Percentiles rank a stretch among this genome's conserved stretches.
Evolutionary conservation across 2,888 invertebrate species (phyloP).

Genomic region (Poecilus cupreus): DNA sequence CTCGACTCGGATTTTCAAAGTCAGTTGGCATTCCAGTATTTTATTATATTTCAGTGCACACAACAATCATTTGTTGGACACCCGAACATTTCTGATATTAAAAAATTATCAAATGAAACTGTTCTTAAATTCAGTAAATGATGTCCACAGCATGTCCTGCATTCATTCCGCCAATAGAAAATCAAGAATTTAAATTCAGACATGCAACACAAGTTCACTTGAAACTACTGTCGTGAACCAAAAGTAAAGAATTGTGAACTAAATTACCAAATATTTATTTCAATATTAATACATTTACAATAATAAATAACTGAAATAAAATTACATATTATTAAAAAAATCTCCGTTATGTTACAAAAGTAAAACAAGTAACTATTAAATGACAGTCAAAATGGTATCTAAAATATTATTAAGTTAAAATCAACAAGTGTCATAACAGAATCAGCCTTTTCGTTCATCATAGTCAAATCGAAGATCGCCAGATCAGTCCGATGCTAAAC

Average conservation of each 20-base stretch:
- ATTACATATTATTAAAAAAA: constrained; percentile 36
- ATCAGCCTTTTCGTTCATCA: constrained; percentile 17
- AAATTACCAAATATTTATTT: constrained; percentile 29
- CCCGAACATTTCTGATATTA: too few relatives aligned
- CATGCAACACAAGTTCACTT: background rate
- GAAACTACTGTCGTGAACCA: background rate
- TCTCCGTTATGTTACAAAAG: constrained; percentile 21
- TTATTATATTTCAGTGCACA: too few relatives aligned
- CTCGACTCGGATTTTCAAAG: too few relatives aligned
- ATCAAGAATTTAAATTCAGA: background rate
- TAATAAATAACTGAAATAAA: constrained; percentile 47
- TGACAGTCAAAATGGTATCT: background rate
- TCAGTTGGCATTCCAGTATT: too few relatives aligned
- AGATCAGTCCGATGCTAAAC: background rate
- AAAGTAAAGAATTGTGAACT: background rate
- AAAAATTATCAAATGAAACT: too few relatives aligned
- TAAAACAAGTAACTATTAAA: constrained; percentile 6
- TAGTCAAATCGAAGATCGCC: background rate
- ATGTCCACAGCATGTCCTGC: background rate
- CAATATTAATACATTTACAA: constrained; percentile 18
- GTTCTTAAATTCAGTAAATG: background rate
- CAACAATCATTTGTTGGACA: too few relatives aligned
- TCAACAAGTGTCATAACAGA: background rate
- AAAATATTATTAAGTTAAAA: background rate
- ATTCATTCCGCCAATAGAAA: background rate